Conservation (phyloP, 2,113 vertebrate species). For the Malaclemys terrapin region DNA sequence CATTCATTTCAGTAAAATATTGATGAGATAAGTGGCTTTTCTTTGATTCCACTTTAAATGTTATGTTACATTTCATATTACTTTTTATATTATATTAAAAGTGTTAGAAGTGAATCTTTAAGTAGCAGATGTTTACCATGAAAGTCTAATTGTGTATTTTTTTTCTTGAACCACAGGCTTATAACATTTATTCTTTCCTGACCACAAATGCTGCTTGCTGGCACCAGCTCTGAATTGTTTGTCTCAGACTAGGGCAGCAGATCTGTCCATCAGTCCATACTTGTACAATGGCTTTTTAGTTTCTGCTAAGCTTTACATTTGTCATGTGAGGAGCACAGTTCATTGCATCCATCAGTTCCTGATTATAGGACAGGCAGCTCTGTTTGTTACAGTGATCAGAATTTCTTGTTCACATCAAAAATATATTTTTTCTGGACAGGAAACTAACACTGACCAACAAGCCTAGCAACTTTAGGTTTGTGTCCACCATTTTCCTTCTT, state of each 20-base stretch:
- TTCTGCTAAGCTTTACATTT: conserved; percentile 7
- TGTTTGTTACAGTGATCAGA: accelerated
- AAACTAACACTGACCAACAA: not conserved
- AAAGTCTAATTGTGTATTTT: not conserved
- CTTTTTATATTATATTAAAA: not conserved
- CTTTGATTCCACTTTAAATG: not conserved
- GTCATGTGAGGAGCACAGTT: not conserved
- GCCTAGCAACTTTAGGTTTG: not conserved
- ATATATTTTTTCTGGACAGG: not conserved
- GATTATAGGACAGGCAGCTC: not conserved
- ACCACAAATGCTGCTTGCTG: not conserved
- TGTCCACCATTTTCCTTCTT: not conserved
- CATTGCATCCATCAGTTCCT: not conserved
- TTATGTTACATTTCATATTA: not conserved
- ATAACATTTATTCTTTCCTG: not conserved
- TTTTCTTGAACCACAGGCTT: not conserved
- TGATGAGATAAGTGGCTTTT: not conserved
- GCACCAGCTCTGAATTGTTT: not conserved
- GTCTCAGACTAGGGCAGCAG: not conserved
- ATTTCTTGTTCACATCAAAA: not conserved
- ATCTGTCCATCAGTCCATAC: not conserved
- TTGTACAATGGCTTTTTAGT: not conserved
- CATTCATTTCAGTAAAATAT: not conserved
- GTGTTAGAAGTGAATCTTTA: not conserved
- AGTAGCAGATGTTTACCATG: not conserved